A percentile compares a stretch with the other conserved stretches of the same genome.
Evolutionary conservation across 2,888 invertebrate species (phyloP).

Genomic region (Pseudanteris insignis): DNA sequence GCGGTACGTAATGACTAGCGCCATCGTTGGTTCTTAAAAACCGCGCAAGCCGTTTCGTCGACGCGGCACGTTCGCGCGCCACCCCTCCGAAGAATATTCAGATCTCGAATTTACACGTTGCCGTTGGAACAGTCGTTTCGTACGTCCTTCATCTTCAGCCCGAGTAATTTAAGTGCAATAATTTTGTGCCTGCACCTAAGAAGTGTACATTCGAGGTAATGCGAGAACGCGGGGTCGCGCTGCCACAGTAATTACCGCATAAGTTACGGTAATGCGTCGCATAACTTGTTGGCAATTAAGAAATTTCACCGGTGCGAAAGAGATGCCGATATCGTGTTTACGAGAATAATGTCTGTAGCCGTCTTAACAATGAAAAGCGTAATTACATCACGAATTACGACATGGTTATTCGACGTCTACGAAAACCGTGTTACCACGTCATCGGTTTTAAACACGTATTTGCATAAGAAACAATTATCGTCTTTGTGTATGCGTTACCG

Average conservation of each 20-base stretch:
- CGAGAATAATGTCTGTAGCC: slow-evolving; percentile 17
- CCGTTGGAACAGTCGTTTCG: slow-evolving; percentile 13
- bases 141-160: slow-evolving; percentile 23
- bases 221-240: slow-evolving; percentile 17
- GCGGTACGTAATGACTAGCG: slow-evolving; percentile 1
- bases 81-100: slow-evolving; percentile 9
- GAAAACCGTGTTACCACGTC: slow-evolving; percentile 21
- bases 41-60: slow-evolving; percentile 2
- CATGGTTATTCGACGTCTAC: slow-evolving; percentile 22
- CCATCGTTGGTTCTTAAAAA: slow-evolving; percentile 7
- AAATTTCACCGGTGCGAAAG: slow-evolving; percentile 29
- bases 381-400: slow-evolving; percentile 27
- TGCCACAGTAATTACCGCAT: slow-evolving; percentile 36
- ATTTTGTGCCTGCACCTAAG: slow-evolving; percentile 30
- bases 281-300: slow-evolving; percentile 43
- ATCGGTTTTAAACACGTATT: slow-evolving; percentile 26
- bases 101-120: slow-evolving; percentile 21
- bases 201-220: slow-evolving; percentile 25
- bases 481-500: slow-evolving; percentile 18
- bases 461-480: slow-evolving; percentile 33
- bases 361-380: slow-evolving; percentile 38
- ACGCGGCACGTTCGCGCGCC: slow-evolving; percentile 2
- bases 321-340: slow-evolving; percentile 33
- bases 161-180: slow-evolving; percentile 38
- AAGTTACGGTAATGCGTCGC: slow-evolving; percentile 36